Base-by-base conservation (phyloP, 2,797 vertebrate genomes). In the Rallus crepitans region DNA sequence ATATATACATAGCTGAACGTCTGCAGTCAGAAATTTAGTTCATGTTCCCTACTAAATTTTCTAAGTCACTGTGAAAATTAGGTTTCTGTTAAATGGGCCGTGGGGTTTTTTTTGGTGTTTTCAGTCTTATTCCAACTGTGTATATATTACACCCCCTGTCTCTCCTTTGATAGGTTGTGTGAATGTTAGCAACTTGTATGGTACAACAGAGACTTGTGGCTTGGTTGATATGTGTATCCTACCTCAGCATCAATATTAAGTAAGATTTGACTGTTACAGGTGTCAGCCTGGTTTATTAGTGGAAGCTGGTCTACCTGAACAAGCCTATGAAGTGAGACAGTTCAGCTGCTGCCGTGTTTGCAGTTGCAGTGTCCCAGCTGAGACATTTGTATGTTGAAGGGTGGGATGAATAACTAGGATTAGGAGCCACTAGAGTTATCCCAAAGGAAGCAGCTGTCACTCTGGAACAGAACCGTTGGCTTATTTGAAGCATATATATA, bases 311-410 rank as follows among this genome's bases (percentile, higher is more conserved):
- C 93, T 81, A 89, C 92, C 59, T 81, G 80, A 87, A 89, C 42
- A 90, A 94, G 7, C n/a, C 35, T 35, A 31, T 93, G 87, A 94
- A 87, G 68, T 82, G 82, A 80, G 86, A 68, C n/a, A 66, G 65
- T 69, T 72, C 2, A 7, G 56, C 39, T 70, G 30, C 66, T 92
- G 75, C 64, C 61, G 79, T 52, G 63, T 90, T 97, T 80, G 73
- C 88, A 66, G 55, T 84, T 86, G 42, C 3, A 3, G 25, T 20
- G 35, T 84, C 88, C 77, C 93, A 94, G 77, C 47, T 92, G 88
- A 93, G 73, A 66, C 42, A 50, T 93, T 87, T 18, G 33, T 63
- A 35, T 0, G 0, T 61, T 65, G 64, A 87, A 82, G 35, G 63
- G 42, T 87, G 63, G 63, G 77, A 87, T 79, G 37, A 84, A 66